Evolutionary conservation across 2,113 vertebrate species (phyloP).

Genomic region (Campylorhamphus procurvoides): DNA sequence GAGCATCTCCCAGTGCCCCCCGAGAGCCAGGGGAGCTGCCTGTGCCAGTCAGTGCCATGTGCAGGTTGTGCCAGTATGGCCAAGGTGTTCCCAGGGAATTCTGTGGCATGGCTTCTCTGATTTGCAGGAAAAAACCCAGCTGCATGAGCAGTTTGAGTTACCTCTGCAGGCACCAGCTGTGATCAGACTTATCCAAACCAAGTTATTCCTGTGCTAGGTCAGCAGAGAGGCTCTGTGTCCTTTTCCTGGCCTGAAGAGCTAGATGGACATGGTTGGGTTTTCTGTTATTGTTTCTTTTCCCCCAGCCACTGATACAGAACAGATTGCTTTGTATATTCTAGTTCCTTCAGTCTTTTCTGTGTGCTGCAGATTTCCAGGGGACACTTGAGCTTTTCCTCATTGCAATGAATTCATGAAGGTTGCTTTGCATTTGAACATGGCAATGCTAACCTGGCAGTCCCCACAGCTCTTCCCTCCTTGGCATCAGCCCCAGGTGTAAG

Average conservation of each 20-base stretch:
- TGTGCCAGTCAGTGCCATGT: background rate
- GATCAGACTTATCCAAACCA: background rate
- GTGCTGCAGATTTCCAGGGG: background rate
- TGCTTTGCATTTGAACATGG: background rate
- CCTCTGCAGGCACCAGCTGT: background rate
- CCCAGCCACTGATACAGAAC: background rate
- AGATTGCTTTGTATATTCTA: background rate
- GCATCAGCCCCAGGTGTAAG: background rate
- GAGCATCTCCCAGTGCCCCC: background rate
- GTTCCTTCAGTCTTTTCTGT: background rate
- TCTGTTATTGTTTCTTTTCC: background rate
- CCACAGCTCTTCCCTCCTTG: background rate
- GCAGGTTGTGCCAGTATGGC: rapidly evolving
- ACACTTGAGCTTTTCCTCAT: background rate
- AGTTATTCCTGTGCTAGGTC: background rate
- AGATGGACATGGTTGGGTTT: background rate
- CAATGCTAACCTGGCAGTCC: background rate
- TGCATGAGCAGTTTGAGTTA: background rate
- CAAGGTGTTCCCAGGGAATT: background rate
- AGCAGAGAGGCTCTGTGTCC: background rate
- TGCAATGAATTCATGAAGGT: background rate
- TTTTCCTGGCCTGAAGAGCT: background rate
- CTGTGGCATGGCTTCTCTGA: background rate
- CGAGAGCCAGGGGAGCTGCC: background rate
- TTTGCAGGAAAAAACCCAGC: background rate